Conservation (phyloP, 2,888 invertebrate genomes). For the Cordilura impudica region DNA sequence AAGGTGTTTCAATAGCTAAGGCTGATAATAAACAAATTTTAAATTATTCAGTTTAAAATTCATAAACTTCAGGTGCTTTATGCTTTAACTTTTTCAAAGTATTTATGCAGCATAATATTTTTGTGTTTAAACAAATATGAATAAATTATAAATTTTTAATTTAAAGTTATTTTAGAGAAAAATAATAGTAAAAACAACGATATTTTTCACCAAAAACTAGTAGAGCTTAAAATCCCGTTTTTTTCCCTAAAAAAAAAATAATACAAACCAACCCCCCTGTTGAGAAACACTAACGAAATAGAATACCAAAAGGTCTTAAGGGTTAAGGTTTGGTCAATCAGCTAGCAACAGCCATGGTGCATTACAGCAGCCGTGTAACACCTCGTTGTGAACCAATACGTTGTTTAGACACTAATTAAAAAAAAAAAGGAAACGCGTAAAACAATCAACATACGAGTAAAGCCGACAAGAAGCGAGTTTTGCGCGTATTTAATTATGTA, state of each 20-base stretch:
- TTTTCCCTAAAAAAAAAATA: not conserved
- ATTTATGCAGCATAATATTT: not conserved
- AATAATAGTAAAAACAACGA: not conserved
- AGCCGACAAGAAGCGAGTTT: conserved; percentile 26
- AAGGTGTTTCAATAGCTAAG: not conserved
- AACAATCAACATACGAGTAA: conserved; percentile 16
- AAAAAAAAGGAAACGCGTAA: conserved; percentile 13
- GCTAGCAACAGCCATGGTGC: conserved; percentile 27
- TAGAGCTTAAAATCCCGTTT: conserved; percentile 17
- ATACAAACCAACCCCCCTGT: conserved; percentile 42
- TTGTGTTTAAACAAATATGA: not conserved
- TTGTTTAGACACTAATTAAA: conserved; percentile 44
- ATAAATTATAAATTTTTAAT: not conserved
- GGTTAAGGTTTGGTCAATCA: conserved; percentile 58
- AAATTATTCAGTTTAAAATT: too few relatives aligned
- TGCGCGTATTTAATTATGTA: conserved; percentile 52
- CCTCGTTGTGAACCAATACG: conserved; percentile 17
- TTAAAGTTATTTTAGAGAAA: not conserved
- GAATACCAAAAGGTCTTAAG: conserved; percentile 49
- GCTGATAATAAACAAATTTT: too few relatives aligned
- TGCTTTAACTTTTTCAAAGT: not conserved
- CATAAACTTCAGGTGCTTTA: conserved; percentile 4
- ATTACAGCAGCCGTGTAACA: conserved; percentile 39
- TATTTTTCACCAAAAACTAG: conserved; percentile 15
- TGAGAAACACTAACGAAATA: conserved; percentile 17